Evolutionary conservation across 2,113 vertebrate genomes (phyloP), one percentile per base, ranked within the genome.

Genomic region (Vidua chalybeata): DNA sequence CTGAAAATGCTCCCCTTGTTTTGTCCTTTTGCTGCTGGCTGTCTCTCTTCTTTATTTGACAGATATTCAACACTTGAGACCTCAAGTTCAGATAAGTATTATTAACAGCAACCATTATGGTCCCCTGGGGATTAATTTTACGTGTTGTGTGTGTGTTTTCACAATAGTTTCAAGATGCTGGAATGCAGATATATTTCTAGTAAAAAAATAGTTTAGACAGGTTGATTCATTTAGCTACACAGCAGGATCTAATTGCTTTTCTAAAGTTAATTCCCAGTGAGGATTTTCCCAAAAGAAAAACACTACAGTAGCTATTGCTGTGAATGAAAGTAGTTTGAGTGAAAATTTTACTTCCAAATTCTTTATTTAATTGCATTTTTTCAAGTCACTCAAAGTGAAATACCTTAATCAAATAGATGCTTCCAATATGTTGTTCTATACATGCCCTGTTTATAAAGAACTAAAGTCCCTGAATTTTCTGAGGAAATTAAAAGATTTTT

Each of bases 161-260:
- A 92, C 55, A 95, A 95, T 91, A 92, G 91, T 95, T 98, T 97
- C 96, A 98, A 95, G 84, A 97, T 97, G 96, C 64, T 96, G 89
- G 92, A 96, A 97, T 95, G 92, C 78, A 97, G 90, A 95, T 97
- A 89, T 28, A 96, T 77, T 97, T 95, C 90, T 93, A 81, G 51
- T 93, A 73, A 91, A 97, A 96, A 96, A 96, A 87, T 55, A 87
- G 76, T 96, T 97, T 96, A 92, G 93, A 95, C 92, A 97, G 92
- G 88, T 97, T 98, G 97, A 97, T 97, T 97, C 94, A 96, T 97
- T 98, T 97, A 97, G 84, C 66, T 96, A 86, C 92, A 28, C 94
- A 96, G 84, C 74, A 97, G 93, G 90, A 83, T 94, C 73, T 95
- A 93, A 97, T 96, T 94, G 94, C 71, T 93, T 97, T 97, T 95